Base-by-base conservation (phyloP, 2,888 invertebrate genomes). In the Hymenopus coronatus region DNA sequence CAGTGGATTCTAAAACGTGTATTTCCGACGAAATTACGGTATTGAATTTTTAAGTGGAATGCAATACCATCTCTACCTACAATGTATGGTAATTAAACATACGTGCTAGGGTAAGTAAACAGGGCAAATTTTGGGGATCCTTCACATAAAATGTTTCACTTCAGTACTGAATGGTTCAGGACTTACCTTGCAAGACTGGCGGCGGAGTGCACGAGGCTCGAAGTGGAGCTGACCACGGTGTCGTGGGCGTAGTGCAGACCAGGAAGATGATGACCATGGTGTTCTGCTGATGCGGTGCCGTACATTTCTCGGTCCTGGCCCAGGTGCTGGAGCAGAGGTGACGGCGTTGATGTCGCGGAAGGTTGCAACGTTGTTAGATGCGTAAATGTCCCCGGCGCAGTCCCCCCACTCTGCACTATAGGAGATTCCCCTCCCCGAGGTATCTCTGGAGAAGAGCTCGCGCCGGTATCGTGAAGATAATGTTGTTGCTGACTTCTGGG, bases 311-410 rank as follows among this genome's bases (percentile, higher is more conserved):
- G 28, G 28, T 84, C 30, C 25, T 84, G 84, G 20, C 87, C 82
- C 33, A 87, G 40, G 33, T 87, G 87, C 33, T 87, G 87, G 27
- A 87, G 20, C 28, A 89, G 89, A 33, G 89, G 89, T 46, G 89
- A 89, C 82, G 89, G 86, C 86, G 89, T 83, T 28, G 92, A 91
- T 15, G 91, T 84, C 7, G 93, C 92, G 27, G 87, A 87, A 20
- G 89, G 89, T 86, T 93, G 93, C 92, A 93, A 92, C 0, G 93
- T 91, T 8, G 93, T 93, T 27, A 93, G 91, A 90, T 93, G 93
- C 0, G 93, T 93, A 89, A 92, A 93, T 14, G 91, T 92, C 15
- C 27, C 30, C 20, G 83, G 28, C 30, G 83, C 83, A 30, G 30
- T 25, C 28, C 83, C 83, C 83, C 83, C 83, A 28, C 83, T 28